A percentile compares a stretch with the other conserved stretches of the same genome.
Conservation (phyloP, 2,888 invertebrate species). For the Acrobasis suavella region DNA sequence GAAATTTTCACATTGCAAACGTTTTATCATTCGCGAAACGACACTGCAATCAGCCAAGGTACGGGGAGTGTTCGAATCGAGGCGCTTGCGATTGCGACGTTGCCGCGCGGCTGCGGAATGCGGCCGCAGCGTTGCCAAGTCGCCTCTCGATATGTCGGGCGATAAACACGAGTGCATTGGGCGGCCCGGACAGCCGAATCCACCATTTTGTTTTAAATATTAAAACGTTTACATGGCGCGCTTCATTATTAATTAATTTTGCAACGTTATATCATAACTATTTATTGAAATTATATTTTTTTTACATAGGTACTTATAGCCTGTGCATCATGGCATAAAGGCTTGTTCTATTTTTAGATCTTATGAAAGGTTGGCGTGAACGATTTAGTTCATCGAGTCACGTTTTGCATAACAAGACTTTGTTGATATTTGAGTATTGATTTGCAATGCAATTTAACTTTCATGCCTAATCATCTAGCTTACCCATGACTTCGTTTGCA, state of each 20-base stretch:
- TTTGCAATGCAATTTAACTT: conserved; percentile 12
- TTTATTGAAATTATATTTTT: not conserved
- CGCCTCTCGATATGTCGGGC: conserved; percentile 56
- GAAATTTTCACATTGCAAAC: conserved; percentile 59
- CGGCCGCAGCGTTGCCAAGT: conserved; percentile 71
- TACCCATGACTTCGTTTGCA: not conserved
- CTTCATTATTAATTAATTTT: conserved; percentile 26
- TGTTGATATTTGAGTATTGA: conserved; percentile 10
- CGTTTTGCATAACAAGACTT: conserved; percentile 43
- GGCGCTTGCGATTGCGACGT: conserved; percentile 69
- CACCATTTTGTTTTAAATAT: conserved; percentile 65
- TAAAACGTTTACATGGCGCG: conserved; percentile 39
- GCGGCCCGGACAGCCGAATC: conserved; percentile 64
- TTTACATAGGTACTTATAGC: conserved; percentile 21
- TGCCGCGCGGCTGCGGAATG: conserved; percentile 70
- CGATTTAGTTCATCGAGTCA: conserved; percentile 52
- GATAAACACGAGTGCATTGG: conserved; percentile 75
- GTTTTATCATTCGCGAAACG: conserved; percentile 57
- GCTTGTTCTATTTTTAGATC: conserved; percentile 53
- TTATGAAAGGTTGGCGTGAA: conserved; percentile 51
- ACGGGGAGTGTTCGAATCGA: conserved; percentile 42
- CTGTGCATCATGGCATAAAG: conserved; percentile 22
- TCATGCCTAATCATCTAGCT: not conserved
- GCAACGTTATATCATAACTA: not conserved
- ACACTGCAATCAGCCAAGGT: conserved; percentile 65